A percentile compares a stretch with the other conserved stretches of the same genome.
Evolutionary conservation across 2,113 vertebrate species (phyloP).

Genomic region (Helogale parvula): DNA sequence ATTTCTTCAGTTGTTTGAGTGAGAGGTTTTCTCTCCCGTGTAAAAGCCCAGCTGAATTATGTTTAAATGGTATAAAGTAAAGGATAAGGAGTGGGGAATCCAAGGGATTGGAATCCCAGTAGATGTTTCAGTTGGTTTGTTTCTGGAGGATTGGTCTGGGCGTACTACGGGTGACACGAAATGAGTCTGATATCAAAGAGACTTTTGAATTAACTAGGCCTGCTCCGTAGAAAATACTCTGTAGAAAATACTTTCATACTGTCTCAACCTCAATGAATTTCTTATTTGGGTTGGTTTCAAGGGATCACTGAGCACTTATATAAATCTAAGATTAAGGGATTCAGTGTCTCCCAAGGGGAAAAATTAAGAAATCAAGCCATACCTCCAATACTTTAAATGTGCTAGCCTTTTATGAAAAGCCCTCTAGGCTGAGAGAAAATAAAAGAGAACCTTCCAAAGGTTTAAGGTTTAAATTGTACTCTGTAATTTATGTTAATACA

Average conservation of each 20-base stretch:
- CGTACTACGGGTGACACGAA: neutral
- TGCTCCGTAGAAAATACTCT: conserved; percentile 2
- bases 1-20: neutral
- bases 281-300: conserved; percentile 37
- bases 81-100: neutral
- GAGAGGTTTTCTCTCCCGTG: neutral
- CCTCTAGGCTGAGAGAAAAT: conserved; percentile 37
- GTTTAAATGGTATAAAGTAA: neutral
- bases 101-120: neutral
- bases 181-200: conserved; percentile 19
- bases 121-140: neutral
- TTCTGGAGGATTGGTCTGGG: neutral
- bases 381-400: conserved; percentile 16
- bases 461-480: conserved; percentile 41
- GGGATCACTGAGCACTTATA: conserved; percentile 3
- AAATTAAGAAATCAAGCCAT: conserved; percentile 40
- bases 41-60: neutral
- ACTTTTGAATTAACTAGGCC: conserved; percentile 51
- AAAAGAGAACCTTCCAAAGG: conserved; percentile 55
- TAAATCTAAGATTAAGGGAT: conserved; percentile 51
- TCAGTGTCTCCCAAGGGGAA: neutral
- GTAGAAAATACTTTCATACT: conserved; percentile 33
- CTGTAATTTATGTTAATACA: conserved; percentile 70
- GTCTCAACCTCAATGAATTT: conserved; percentile 12
- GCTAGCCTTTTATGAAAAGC: conserved; percentile 44